phyloP scores from a whole-genome alignment of 2,797 vertebrate genomes.

The Gallinago stenura region DNA sequence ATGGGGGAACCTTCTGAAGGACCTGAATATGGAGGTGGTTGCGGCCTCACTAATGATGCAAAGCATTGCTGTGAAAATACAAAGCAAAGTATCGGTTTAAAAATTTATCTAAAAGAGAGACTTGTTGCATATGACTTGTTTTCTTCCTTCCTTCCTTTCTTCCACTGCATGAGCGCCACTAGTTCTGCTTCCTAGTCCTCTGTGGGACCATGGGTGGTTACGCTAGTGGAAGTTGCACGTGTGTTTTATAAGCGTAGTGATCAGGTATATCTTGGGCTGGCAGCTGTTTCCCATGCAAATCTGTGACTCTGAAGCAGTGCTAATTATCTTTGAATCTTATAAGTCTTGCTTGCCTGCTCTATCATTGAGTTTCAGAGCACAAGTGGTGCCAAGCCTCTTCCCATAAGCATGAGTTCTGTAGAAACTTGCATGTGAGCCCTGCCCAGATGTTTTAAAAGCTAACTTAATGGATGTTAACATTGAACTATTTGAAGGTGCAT shows the following conservation, averaged over 20 bases:
- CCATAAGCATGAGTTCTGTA: neutral
- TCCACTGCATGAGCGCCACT: neutral
- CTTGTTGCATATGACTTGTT: neutral
- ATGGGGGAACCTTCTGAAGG: neutral
- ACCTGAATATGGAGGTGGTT: neutral
- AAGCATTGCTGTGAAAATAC: neutral
- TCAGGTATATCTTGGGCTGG: neutral
- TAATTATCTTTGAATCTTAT: neutral
- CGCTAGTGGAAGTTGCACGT: neutral
- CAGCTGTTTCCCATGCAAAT: neutral
- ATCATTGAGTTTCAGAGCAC: neutral
- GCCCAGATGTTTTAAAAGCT: constrained; percentile 12
- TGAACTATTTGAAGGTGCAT: neutral
- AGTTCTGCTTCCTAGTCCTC: neutral
- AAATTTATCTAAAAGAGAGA: neutral
- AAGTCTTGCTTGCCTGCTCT: neutral
- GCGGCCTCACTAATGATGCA: neutral
- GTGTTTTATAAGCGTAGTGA: neutral
- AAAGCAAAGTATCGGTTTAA: neutral
- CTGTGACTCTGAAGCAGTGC: neutral
- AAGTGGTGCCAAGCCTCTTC: constrained; percentile 7
- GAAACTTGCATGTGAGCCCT: constrained; percentile 22
- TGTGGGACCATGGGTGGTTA: neutral
- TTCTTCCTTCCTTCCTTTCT: neutral
- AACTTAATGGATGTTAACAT: neutral